Evolutionary conservation across 2,888 invertebrate genomes (phyloP), one percentile per base, ranked within the genome.

Genomic region (Spisula subtruncata): DNA sequence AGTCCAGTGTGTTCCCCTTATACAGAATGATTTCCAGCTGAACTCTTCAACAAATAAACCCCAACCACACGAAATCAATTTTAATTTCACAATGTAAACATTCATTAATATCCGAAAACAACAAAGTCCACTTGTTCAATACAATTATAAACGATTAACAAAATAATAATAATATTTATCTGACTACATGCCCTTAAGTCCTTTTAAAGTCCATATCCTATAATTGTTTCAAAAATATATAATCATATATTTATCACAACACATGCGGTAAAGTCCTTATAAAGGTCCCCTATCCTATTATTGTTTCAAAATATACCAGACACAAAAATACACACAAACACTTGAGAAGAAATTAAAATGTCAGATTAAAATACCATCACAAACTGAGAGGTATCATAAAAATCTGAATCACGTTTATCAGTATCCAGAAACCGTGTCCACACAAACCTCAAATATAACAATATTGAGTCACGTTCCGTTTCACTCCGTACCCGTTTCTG

Each of bases 81-180:
- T 71, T 71, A 75, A 84, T 84, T 84, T 71, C 84, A 75, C 75
- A 66, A 48, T 32, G 75, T 84, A 51, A 84, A 84, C 71, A 84
- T 35, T 75, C n/a, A 66, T 35, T 35, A 4, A 75, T 75, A 18
- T 75, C 35, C 29, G 41, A 75, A n/a, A 32, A 75, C 32, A 16
- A 71, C 32, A 32, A 75, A 12, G 32, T 75, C 75, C 10, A 75
- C 25, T 56, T 20, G 56, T 25, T 60, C 75, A 75, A 75, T 18
- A 18, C 35, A 75, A 75, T 75, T 75, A 35, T 32, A 16, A 75
- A 16, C 2, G 29, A 75, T 75, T 16, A 71, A 75, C 75, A 75
- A 35, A n/a, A n/a, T n/a, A n/a, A n/a, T n/a, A n/a, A n/a, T n/a
- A n/a, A n/a, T n/a, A n/a, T n/a, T n/a, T n/a, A n/a, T n/a, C n/a